These are phyloP conservation scores for Halisarca cf. caerulea DNA, from an alignment of 37 sponge, comb jelly and placozoan species.

Conservation along the genomic window DNA sequence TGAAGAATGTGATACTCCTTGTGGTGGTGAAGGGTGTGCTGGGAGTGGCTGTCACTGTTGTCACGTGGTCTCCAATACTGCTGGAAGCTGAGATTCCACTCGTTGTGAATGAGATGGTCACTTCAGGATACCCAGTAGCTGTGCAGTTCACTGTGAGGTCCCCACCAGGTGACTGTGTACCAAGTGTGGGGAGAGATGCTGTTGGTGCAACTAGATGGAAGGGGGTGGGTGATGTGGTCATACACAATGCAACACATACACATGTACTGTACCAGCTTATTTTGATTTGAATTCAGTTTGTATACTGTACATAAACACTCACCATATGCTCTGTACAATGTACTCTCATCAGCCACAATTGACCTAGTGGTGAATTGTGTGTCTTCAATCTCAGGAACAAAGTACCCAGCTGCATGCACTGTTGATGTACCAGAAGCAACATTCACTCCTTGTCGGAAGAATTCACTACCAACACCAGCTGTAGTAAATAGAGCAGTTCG, in stretches of 20 bases:
- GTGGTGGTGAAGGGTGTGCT: not conserved
- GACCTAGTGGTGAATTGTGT: not conserved
- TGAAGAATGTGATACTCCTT: not conserved
- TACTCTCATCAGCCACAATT: no score
- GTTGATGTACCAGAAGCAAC: not conserved
- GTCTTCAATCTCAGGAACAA: not conserved
- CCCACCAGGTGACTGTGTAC: not conserved
- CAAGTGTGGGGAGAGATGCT: not conserved
- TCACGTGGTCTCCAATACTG: not conserved
- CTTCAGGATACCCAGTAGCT: constrained; percentile 19
- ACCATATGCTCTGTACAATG: no score
- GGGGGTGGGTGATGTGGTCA: no score
- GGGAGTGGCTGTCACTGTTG: not conserved
- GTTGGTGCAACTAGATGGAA: not conserved
- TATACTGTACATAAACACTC: not conserved
- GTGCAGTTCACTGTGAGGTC: not conserved
- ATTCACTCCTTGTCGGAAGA: not conserved
- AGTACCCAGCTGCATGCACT: constrained; percentile 7
- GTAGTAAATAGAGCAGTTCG: not conserved
- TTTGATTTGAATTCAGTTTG: not conserved
- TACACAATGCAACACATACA: not conserved
- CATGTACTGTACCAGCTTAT: no score
- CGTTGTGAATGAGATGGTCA: not conserved
- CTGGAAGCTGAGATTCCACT: not conserved
- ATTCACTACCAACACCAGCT: not conserved